Evolutionary conservation across 2,888 invertebrate genomes (phyloP), one percentile per base, ranked within the genome.

Genomic region (Slavum lentiscoides): DNA sequence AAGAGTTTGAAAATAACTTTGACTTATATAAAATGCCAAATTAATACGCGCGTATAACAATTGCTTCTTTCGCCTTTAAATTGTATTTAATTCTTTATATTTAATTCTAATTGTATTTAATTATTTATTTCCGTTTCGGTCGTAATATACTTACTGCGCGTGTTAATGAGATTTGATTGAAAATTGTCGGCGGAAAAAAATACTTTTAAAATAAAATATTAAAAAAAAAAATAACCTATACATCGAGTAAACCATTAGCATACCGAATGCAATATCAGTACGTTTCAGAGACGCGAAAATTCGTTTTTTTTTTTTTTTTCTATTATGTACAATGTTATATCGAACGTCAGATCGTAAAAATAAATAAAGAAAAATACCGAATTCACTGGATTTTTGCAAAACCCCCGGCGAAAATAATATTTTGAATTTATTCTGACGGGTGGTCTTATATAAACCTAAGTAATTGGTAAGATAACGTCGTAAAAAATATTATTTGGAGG

Each of bases 391-490:
- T 53, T 15, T 23, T 68, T 23, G 23, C 17, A 53, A 68, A 53
- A 49, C 17, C 7, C 68, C 17, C 8, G 23, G 15, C 8, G 19
- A 53, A 55, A 69, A 64, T 23, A 55, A 19, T 55, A 69, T 69
- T 69, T 19, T 13, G 37, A 37, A 69, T 69, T 55, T 55, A 69
- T 37, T 69, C 55, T 30, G 69, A 30, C 8, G 53, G 19, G 61
- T 0, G 17, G 55, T 53, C 30, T 55, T 69, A 55, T 69, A 53
- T 69, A 53, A 69, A 55, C n/a, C 37, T 55, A 69, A 69, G 13
- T 69, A 69, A 55, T 69, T 55, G 55, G 30, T 30, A 4, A 55
- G 19, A 69, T 69, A 69, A 69, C 37, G 69, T 37, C 5, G 69
- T 5, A 30, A 69, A 55, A 55, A 53, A 49, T 67, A 23, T 53